phyloP scores from a whole-genome alignment of 2,797 vertebrate species.

The Gobionotothen gibberifrons region DNA sequence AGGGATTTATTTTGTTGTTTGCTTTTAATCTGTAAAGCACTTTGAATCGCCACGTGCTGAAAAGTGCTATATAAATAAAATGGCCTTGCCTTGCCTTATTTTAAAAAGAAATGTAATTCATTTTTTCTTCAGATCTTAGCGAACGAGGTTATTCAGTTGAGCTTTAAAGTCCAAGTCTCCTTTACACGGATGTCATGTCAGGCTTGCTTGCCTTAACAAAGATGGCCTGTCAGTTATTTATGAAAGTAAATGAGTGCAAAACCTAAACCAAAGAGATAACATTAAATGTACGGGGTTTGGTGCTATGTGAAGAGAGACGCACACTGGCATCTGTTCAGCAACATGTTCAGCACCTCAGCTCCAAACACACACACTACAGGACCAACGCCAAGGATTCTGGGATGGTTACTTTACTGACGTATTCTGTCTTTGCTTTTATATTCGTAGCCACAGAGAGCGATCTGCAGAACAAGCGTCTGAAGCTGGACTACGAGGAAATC shows the following conservation, averaged over 20 bases:
- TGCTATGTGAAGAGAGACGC: not conserved
- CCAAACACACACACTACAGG: not conserved
- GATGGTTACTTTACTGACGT: not conserved
- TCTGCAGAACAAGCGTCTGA: conserved; percentile 93
- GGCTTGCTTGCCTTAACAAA: conserved; percentile 2
- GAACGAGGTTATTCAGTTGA: no score
- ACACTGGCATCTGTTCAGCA: not conserved
- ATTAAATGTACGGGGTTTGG: not conserved
- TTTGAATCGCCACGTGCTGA: no score
- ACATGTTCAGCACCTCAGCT: not conserved
- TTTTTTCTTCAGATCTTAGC: not conserved
- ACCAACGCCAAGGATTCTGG: not conserved
- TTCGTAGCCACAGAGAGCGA: conserved; percentile 91
- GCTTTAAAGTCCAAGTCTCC: not conserved
- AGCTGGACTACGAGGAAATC: conserved; percentile 98
- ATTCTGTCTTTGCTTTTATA: conserved; percentile 16
- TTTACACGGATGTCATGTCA: not conserved
- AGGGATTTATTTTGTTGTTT: not conserved
- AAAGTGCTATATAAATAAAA: no score
- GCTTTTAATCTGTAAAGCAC: no score
- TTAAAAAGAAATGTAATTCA: not conserved
- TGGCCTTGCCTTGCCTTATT: no score
- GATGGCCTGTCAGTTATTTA: not conserved
- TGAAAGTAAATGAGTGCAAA: not conserved
- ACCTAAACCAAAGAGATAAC: not conserved